Base-by-base conservation (phyloP, 2,113 vertebrate species). In the Pitta sordida region DNA sequence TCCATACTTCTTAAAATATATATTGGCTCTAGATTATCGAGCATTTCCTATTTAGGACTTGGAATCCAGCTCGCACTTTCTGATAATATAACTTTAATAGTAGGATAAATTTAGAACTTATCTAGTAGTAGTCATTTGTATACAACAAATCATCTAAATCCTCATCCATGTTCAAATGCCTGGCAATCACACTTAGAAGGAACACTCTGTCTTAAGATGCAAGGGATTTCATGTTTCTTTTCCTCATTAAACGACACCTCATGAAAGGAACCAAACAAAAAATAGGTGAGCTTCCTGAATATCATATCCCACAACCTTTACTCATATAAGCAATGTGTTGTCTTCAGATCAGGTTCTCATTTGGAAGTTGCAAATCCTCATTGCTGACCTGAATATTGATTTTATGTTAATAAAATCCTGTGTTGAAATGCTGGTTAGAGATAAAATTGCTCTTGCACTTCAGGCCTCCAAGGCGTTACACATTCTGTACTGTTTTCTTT, bases 81-180 rank as follows among this genome's bases (percentile, higher is more conserved):
- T 77, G 62, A 95, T 91, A 93, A 95, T 75, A 34, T 23, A 78
- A 87, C 76, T 83, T 88, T 37, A 94, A 90, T 6, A 63, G 64
- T 0, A 73, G 56, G 68, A 73, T 90, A 86, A 77, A 69, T 89
- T 46, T 29, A 83, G 58, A 95, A 90, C 36, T 76, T 93, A 86
- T 27, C 76, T 53, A 52, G 59, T n/a, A 83, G 44, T 48, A 86
- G 69, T 43, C 13, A 73, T 63, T 43, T 62, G 32, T 64, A 88
- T 13, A 80, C 16, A 84, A 82, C 34, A 30, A n/a, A 64, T 43
- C 21, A 82, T 27, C 59, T 70, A 85, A 88, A 86, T 52, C 30
- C 60, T 77, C 32, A 37, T 22, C 43, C 76, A 48, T 1, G 2
- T 86, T 58, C 69, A 86, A 63, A 29, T 16, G 59, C 68, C 67